Evolutionary conservation across 2,888 invertebrate genomes (phyloP), one percentile per base, ranked within the genome.

Genomic region (Drosophila meridionalis): DNA sequence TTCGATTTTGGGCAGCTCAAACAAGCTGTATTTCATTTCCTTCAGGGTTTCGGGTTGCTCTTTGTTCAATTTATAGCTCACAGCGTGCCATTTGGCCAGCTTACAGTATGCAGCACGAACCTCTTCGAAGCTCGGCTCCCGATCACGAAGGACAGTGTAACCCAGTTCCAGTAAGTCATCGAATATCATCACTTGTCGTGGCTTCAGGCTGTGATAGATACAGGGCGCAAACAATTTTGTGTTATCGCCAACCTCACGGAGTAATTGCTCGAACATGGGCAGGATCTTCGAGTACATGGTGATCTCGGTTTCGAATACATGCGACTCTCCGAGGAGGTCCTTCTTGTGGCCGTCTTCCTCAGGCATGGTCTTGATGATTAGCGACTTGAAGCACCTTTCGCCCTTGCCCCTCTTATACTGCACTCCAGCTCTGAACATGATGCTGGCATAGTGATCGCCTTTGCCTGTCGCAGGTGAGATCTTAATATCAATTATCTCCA

Each of bases 21-120:
- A 68, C 91, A 93, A 61, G 87, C 89, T 9, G 91, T 93, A 2
- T 92, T 91, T 30, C 92, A 92, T 11, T 2, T 62, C 43, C 3
- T 66, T 42, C 0, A 83, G 42, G 7, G 67, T 12, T 2, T 34
- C 26, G 0, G 87, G 85, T 30, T 82, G 91, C 6, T 91, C 82
- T 47, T 93, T 93, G 43, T 91, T 82, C 0, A 93, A 0, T 93
- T 91, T 32, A 92, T 93, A 8, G 93, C 84, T 82, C 92, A 61
- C 69, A 0, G 81, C 93, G 75, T 94, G 94, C 75, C 94, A 93
- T 74, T 92, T 92, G 0, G 93, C 94, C 65, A 94, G 65, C 3
- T 93, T 88, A 1, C 76, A 78, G 5, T 93, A 75, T 2, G 92
- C 90, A 3, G 91, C 11, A 56, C 78, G 87, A 0, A 92, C 76